Conservation (phyloP, 2,888 invertebrate species). For the Erebia palarica region DNA sequence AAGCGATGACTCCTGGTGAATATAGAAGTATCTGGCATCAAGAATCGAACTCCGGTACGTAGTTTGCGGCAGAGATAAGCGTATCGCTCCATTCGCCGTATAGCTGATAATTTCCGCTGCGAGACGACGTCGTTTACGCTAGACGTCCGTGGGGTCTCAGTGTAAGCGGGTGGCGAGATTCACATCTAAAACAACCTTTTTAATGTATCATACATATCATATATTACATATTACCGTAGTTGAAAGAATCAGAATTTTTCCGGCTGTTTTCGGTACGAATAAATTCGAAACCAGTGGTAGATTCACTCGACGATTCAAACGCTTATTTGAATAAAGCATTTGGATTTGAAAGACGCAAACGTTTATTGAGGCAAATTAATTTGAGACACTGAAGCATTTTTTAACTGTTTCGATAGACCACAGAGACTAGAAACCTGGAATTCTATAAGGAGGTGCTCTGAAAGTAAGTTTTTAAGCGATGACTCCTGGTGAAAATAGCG, state of each 20-base stretch:
- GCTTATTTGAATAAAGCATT: too few species aligned
- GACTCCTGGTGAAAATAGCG: background rate
- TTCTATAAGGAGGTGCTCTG: too few species aligned
- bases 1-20: background rate
- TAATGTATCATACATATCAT: background rate
- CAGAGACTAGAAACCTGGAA: too few species aligned
- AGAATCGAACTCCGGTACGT: conserved; percentile 36
- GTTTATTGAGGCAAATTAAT: too few species aligned
- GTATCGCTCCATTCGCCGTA: conserved; percentile 44
- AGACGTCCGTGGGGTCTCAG: conserved; percentile 11
- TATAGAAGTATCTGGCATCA: conserved; percentile 31
- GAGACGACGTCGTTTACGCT: conserved; percentile 45
- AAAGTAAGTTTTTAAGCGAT: background rate
- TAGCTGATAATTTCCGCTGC: conserved; percentile 48
- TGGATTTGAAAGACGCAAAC: too few species aligned
- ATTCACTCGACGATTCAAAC: too few species aligned
- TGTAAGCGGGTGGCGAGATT: conserved; percentile 4
- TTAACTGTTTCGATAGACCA: too few species aligned
- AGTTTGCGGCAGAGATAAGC: conserved; percentile 43
- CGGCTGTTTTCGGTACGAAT: too few species aligned
- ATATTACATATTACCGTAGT: too few species aligned
- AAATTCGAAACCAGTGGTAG: too few species aligned
- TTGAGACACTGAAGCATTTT: too few species aligned
- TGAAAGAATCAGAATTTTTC: too few species aligned
- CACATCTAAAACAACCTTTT: background rate